Evolutionary conservation across 2,113 vertebrate genomes (phyloP), one percentile per base, ranked within the genome.

Genomic region (Ailurus styani): DNA sequence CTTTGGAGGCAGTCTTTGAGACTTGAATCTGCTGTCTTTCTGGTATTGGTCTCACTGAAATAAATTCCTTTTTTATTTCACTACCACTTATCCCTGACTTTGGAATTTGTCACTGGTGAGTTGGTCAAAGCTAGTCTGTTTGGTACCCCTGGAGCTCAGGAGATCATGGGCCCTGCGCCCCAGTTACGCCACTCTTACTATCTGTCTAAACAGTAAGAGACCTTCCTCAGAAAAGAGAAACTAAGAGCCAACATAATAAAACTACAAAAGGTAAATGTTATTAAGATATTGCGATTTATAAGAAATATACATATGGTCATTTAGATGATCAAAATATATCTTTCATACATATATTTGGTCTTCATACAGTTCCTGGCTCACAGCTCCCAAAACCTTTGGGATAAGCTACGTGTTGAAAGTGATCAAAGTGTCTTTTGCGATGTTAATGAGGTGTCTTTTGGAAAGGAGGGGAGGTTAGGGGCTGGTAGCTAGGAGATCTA

Each of bases 131-230:
- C 73, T 47, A 27, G 27, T 31, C 73, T 47, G 27, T 29, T 27
- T 47, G 14, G 27, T 8, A 47, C 73, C 27, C 42, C 14, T 17
- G 42, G 73, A 31, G 27, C 42, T 68, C 72, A 75, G 14, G 14
- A 47, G 25, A 10, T 75, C 14, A 29, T 47, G 73, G 73, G 27
- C 42, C 13, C 73, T 47, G 73, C 1, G 29, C 14, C 27, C 27
- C 13, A 8, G 4, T 31, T 47, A 31, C 0, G 2, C 25, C 0
- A 57, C 2, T 73, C 18, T 66, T 90, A 13, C 20, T 34, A n/a
- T 82, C 25, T 77, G 77, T 93, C 42, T 72, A 13, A 78, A 1
- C 52, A 11, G 8, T 45, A 50, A 84, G n/a, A 20, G 70, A 6
- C 15, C n/a, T 68, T 66, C 72, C 23, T 82, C 37, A 83, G 54